phyloP scores from a whole-genome alignment of 2,113 vertebrate genomes.

The Sminthopsis crassicaudata region DNA sequence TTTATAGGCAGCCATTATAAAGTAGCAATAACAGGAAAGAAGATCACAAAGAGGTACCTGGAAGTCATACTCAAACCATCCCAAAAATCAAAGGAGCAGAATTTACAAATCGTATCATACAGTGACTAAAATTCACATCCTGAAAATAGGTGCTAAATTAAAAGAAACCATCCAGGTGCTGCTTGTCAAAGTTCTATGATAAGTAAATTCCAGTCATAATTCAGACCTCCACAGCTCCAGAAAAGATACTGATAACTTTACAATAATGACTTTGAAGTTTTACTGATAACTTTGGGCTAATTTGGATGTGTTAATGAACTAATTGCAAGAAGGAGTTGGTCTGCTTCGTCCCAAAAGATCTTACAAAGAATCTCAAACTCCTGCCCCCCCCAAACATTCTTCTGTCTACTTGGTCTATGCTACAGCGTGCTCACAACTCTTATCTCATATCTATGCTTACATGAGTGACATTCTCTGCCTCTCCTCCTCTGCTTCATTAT shows the following conservation, averaged over 20 bases:
- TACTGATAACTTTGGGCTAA: neutral
- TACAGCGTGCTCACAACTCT: neutral
- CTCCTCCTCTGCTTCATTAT: neutral
- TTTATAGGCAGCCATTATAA: neutral
- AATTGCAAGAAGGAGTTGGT: neutral
- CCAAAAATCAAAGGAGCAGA: neutral
- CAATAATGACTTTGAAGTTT: neutral
- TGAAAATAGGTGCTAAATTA: neutral
- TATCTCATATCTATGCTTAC: neutral
- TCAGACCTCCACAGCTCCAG: neutral
- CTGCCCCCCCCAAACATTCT: neutral
- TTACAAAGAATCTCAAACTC: neutral
- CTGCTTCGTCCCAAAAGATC: neutral
- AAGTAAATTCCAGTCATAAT: neutral
- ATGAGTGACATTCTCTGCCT: neutral
- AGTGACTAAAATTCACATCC: neutral
- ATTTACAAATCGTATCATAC: neutral
- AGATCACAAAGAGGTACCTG: neutral
- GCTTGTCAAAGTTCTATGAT: neutral
- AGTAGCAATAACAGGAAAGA: neutral
- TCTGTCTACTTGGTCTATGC: neutral
- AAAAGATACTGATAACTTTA: neutral
- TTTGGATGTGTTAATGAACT: neutral
- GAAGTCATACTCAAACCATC: neutral
- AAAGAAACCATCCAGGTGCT: neutral